Evolutionary conservation across 92 coral and sea anemone species (phyloP).

Genomic region (Phenganax marumi): DNA sequence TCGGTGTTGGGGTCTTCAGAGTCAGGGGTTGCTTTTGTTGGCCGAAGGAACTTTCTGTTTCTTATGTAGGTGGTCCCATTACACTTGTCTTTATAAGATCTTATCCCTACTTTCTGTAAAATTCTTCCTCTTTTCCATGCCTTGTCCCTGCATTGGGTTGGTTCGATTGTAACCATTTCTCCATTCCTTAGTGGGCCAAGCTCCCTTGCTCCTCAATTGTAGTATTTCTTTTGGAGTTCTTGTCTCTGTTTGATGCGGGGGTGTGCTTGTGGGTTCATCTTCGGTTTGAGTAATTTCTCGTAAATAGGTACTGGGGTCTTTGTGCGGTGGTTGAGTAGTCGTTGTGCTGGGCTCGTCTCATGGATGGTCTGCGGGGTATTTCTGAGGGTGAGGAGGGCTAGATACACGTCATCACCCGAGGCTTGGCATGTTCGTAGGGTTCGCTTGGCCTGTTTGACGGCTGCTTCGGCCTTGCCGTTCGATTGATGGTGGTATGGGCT

Average conservation of each 20-base stretch:
- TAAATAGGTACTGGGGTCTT: conserved; percentile 8
- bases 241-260: not conserved
- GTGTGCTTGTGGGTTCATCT: not conserved
- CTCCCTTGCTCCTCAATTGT: not conserved
- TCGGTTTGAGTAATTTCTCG: conserved; percentile 2
- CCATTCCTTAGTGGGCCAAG: not conserved
- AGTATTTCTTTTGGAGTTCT: not conserved
- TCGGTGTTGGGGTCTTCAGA: not conserved
- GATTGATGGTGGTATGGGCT: conserved; percentile 25
- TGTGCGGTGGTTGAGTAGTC: conserved; percentile 13
- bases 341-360: conserved; percentile 34
- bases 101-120: not conserved
- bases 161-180: conserved; percentile 21
- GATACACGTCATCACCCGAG: conserved; percentile 4
- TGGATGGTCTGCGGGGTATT: not conserved
- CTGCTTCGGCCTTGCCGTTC: conserved; percentile 29
- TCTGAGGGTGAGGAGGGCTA: not conserved
- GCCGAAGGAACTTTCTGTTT: conserved; percentile 1
- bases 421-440: not conserved
- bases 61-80: not conserved
- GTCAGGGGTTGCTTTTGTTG: not conserved
- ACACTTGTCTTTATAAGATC: conserved; percentile 2
- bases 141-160: not conserved
- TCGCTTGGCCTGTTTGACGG: conserved; percentile 31
- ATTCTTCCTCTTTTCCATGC: conserved; percentile 13